phyloP scores from a whole-genome alignment of 2,113 vertebrate species.

The Balaenoptera acutorostrata region DNA sequence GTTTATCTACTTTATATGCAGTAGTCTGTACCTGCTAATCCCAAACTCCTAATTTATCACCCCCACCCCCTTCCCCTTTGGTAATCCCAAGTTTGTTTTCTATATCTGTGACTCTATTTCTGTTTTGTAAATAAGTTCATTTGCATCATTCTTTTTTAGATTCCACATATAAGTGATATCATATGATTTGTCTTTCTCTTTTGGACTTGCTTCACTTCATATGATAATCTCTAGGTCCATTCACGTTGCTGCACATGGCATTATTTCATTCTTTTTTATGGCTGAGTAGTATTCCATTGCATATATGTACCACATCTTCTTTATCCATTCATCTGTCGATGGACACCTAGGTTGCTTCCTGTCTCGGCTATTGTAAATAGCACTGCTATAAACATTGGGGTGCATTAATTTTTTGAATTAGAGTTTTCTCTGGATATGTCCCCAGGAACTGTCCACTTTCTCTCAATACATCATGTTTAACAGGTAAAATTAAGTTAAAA shows the following conservation, averaged over 20 bases:
- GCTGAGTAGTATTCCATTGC: neutral
- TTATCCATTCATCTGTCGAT: neutral
- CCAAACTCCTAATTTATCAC: neutral
- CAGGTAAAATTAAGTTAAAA: neutral
- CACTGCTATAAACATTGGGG: neutral
- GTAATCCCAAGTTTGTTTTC: neutral
- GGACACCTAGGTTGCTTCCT: neutral
- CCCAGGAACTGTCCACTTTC: neutral
- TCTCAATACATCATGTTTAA: neutral
- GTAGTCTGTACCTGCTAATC: neutral
- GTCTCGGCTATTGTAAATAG: neutral
- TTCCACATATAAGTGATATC: neutral
- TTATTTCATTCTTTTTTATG: neutral
- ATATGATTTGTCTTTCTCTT: neutral
- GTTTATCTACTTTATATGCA: neutral
- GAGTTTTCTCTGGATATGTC: neutral
- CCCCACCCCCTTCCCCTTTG: neutral
- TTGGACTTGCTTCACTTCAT: neutral
- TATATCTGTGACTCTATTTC: neutral
- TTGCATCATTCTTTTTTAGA: neutral
- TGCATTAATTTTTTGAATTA: neutral
- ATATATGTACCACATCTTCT: too few species aligned
- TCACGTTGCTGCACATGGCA: neutral
- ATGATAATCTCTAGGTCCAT: neutral
- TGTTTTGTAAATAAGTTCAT: neutral